Base-by-base conservation (phyloP, 2,113 vertebrate genomes). In the Rhinogobius similis region DNA sequence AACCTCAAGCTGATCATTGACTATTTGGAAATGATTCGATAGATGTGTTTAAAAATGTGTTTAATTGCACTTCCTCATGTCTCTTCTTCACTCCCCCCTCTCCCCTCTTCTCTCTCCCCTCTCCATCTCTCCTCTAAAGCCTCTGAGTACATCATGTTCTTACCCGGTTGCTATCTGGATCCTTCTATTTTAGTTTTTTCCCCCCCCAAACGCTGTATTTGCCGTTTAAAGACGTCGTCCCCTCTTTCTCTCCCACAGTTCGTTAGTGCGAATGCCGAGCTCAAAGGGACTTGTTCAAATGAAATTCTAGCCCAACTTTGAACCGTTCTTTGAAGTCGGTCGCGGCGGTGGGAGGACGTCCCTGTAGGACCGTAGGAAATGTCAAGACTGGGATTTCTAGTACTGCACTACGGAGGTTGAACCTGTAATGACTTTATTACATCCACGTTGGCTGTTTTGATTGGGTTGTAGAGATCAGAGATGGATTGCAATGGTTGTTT, bases 111-210 rank as follows among this genome's bases (percentile, higher is more conserved):
- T 48, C 16, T 41, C 44, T 48, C 44, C 8, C 18, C 41, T 44
- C 41, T 44, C 41, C 11, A 5, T 20, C 44, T 48, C 44, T 48
- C 44, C 11, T 41, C 11, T 36, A 36, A 10, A 55, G 72, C 50
- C 55, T 73, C 72, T 53, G 72, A 83, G 90, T 79, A 90, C 86
- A 82, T 50, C 0, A 53, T 81, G 82, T 88, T 82, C 83, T 72
- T 74, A 73, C 71, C 64, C 36, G 68, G 78, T 88, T 87, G 82
- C 78, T 76, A 73, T 73, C 83, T 79, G 79, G 69, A 86, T 81
- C 73, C 16, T 72, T 87, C 85, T 88, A 86, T 90, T 89, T 87
- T 76, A 55, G 80, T 66, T 82, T 39, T 89, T 85, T n/a, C n/a
- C n/a, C n/a, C n/a, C n/a, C 80, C 70, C 76, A 71, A 79, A 77